Conservation (phyloP, 2,113 vertebrate species). For the Tautogolabrus adspersus region DNA sequence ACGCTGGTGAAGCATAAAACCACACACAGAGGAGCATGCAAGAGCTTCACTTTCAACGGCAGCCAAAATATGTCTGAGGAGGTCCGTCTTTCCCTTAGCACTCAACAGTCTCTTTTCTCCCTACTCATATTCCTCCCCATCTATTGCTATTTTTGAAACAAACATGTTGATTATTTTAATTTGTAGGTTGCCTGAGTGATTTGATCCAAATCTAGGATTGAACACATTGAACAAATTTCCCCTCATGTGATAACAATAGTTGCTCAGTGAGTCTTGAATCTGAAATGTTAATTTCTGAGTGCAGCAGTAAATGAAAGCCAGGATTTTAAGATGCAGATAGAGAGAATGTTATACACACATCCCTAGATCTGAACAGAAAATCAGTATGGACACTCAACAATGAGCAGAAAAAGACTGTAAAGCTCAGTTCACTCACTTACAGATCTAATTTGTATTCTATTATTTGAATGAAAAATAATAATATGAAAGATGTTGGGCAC, state of each 20-base stretch:
- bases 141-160: slow-evolving; percentile 38
- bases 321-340: background rate
- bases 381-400: no score
- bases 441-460: background rate
- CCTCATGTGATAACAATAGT: slow-evolving; percentile 23
- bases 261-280: no score
- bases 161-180: slow-evolving; percentile 57
- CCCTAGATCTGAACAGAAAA: no score
- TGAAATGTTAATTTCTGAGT: no score
- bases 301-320: no score
- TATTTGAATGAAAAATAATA: background rate
- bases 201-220: slow-evolving; percentile 10
- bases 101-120: slow-evolving; percentile 32
- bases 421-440: no score
- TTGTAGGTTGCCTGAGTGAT: slow-evolving; percentile 33
- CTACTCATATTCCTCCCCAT: slow-evolving; percentile 48
- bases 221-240: slow-evolving; percentile 21
- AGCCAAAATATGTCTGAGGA: slow-evolving; percentile 66
- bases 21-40: slow-evolving; percentile 66
- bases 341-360: no score
- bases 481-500: background rate
- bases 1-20: slow-evolving; percentile 67
- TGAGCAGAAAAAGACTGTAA: no score
- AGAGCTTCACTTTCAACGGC: slow-evolving; percentile 65
- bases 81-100: slow-evolving; percentile 37